These are phyloP conservation scores for Acromyrmex echinatior DNA, from an alignment of 1,140 invertebrate species.

Conservation along the genomic window DNA sequence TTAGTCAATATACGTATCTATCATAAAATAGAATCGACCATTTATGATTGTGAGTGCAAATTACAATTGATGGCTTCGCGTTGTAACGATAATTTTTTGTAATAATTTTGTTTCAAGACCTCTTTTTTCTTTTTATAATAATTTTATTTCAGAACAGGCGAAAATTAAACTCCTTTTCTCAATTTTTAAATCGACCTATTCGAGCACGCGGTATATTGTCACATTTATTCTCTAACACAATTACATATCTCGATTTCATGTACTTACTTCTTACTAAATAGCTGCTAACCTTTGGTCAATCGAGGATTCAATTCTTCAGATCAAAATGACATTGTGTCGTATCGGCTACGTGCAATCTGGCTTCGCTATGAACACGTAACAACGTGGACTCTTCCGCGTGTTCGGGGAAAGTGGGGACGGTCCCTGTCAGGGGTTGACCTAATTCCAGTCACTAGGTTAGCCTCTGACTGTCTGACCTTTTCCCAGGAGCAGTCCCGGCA, in stretches of 20 bases:
- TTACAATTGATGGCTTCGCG: background rate
- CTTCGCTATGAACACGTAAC: slow-evolving; percentile 20
- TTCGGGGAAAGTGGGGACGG: slow-evolving; percentile 42
- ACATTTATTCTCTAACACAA: background rate
- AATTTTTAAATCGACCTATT: background rate
- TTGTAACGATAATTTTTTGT: background rate
- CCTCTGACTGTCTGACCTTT: slow-evolving; percentile 80
- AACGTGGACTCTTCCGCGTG: slow-evolving; percentile 56
- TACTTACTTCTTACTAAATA: background rate
- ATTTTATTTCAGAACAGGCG: background rate
- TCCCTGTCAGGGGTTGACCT: slow-evolving; percentile 77
- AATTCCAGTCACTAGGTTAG: slow-evolving; percentile 77
- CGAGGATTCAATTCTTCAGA: slow-evolving; percentile 11
- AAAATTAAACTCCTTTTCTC: background rate
- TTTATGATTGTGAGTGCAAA: background rate
- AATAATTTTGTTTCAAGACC: background rate
- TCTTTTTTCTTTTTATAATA: background rate
- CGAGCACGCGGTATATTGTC: background rate
- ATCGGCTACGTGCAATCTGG: slow-evolving; percentile 9
- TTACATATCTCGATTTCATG: background rate
- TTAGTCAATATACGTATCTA: background rate
- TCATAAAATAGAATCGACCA: slow-evolving; percentile 15
- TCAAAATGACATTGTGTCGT: slow-evolving; percentile 24
- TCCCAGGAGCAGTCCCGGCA: slow-evolving; percentile 71
- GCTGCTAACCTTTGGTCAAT: slow-evolving; percentile 1